These are phyloP conservation scores for Meta bourneti DNA, from an alignment of 2,888 invertebrate genomes.

Conservation along the genomic window DNA sequence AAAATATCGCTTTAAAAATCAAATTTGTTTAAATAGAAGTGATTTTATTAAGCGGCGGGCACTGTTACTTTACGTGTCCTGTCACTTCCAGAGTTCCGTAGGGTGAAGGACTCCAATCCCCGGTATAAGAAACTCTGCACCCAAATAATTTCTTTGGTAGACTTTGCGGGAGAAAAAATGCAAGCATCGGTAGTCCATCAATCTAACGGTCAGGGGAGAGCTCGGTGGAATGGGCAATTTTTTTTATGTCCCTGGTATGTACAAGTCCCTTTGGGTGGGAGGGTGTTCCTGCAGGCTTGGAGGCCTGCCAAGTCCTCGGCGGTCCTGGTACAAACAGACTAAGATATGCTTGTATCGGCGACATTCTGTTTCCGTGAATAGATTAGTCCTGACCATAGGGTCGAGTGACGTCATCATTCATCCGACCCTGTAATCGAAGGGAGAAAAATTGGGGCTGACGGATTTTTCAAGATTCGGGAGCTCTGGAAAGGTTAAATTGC, in stretches of 20 bases:
- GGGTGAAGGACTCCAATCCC: no score
- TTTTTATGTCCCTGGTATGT: constrained; percentile 10
- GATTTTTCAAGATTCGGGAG: background rate
- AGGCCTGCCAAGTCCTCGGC: constrained; percentile 27
- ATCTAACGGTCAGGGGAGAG: constrained; percentile 28
- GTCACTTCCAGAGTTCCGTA: constrained; percentile 12
- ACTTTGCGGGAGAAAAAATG: constrained; percentile 24
- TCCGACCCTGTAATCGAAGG: background rate
- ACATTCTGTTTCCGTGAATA: constrained; percentile 35
- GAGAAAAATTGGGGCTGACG: background rate
- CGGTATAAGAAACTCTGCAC: no score
- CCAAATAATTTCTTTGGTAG: no score
- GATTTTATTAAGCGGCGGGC: no score
- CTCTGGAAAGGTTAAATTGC: no score
- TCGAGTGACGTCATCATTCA: constrained; percentile 36
- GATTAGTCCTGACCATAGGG: constrained; percentile 44
- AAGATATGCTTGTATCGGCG: background rate
- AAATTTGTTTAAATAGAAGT: no score
- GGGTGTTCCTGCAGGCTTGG: constrained; percentile 20
- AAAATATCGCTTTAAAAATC: no score
- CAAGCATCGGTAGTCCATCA: constrained; percentile 57
- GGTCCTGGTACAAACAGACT: background rate
- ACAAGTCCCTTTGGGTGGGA: background rate
- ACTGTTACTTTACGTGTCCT: background rate
- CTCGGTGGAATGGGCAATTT: background rate